A percentile compares a stretch with the other conserved stretches of the same genome.
These are phyloP conservation scores for Drosophila picticornis DNA, from an alignment of 2,888 invertebrate genomes.

Conservation along the genomic window DNA sequence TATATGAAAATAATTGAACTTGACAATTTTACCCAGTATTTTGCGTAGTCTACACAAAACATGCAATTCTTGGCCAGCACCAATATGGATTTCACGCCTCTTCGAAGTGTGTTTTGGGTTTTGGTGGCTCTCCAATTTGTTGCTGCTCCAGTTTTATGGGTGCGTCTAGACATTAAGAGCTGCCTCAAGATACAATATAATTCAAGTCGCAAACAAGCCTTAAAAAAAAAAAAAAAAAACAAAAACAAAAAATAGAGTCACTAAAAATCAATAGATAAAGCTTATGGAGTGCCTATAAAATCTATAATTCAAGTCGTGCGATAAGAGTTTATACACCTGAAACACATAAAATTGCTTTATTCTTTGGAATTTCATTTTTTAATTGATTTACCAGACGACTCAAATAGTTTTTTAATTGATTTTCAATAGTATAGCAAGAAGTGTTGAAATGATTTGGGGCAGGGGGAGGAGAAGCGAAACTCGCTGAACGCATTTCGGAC, in stretches of 20 bases:
- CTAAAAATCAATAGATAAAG: slow-evolving; percentile 54
- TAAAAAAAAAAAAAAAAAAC: not conserved
- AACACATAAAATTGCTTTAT: slow-evolving; percentile 66
- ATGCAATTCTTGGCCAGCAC: not conserved
- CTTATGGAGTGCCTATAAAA: slow-evolving; percentile 55
- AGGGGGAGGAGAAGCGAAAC: slow-evolving; percentile 8
- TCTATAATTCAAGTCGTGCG: slow-evolving; percentile 62
- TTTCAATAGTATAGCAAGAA: slow-evolving; percentile 32
- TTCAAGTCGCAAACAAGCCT: slow-evolving; percentile 28
- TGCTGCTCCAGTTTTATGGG: slow-evolving; percentile 63
- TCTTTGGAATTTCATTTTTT: slow-evolving; percentile 75
- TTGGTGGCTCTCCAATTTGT: slow-evolving; percentile 36
- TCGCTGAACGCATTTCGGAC: slow-evolving; percentile 36
- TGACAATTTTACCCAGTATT: not conserved
- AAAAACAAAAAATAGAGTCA: slow-evolving; percentile 25
- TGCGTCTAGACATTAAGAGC: slow-evolving; percentile 29
- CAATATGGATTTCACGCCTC: slow-evolving; percentile 56
- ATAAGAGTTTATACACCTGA: slow-evolving; percentile 62
- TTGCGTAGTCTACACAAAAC: not conserved
- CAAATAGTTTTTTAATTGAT: slow-evolving; percentile 79
- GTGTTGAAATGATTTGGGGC: not conserved
- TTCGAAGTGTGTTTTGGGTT: slow-evolving; percentile 4
- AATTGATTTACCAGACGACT: slow-evolving; percentile 52
- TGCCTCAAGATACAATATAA: slow-evolving; percentile 9
- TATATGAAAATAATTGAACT: not conserved